Conservation (phyloP, 2,888 invertebrate genomes). For the Marronus borbonicus region DNA sequence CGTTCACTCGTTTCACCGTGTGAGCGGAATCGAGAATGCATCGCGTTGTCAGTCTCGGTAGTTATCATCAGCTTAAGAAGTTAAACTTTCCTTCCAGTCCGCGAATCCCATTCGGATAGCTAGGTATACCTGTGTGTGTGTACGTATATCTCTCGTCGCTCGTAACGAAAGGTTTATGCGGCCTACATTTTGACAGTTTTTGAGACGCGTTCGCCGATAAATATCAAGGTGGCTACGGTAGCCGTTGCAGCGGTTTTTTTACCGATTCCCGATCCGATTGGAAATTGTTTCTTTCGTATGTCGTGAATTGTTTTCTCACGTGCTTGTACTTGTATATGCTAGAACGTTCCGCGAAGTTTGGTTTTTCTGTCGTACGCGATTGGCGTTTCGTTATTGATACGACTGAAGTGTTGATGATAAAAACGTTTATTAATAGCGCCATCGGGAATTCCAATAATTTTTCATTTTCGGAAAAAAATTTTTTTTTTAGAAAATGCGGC, state of each 20-base stretch:
- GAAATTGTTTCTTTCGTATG: conserved; percentile 27
- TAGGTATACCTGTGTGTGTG: conserved; percentile 7
- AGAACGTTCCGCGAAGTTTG: neutral
- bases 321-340: neutral
- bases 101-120: conserved; percentile 26
- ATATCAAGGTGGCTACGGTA: conserved; percentile 36
- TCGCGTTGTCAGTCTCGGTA: conserved; percentile 64
- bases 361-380: neutral
- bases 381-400: conserved; percentile 18
- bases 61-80: conserved; percentile 17
- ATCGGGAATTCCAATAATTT: conserved; percentile 1
- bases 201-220: conserved; percentile 49
- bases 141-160: conserved; percentile 39
- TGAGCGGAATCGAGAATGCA: conserved; percentile 67
- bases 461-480: neutral
- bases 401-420: conserved; percentile 11
- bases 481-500: neutral
- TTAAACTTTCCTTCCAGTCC: conserved; percentile 37
- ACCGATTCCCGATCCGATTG: conserved; percentile 21
- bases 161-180: conserved; percentile 45
- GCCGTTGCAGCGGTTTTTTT: conserved; percentile 14
- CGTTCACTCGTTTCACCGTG: conserved; percentile 68
- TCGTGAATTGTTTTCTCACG: conserved; percentile 27
- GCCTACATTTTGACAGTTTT: conserved; percentile 53
- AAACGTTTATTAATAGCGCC: neutral